Evolutionary conservation across 2,888 invertebrate species (phyloP), one percentile per base, ranked within the genome.

Genomic region (Chymomyza fuscimana): DNA sequence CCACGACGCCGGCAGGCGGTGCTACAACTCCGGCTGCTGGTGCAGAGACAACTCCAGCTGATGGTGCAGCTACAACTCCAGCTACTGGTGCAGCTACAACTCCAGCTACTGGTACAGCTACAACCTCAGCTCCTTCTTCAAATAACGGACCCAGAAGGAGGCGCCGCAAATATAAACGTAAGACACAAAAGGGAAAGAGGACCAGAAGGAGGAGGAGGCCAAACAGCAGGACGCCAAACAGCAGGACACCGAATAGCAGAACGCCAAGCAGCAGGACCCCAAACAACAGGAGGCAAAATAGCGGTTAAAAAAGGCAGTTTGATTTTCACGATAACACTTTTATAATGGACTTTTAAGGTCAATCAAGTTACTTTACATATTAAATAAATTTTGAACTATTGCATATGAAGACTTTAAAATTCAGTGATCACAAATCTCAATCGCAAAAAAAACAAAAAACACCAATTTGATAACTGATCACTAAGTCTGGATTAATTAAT

Each of bases 121-220:
- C 32, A 32, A 32, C 51, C 15, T 4, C 12, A 16, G 51, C 51
- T 7, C 5, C 63, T 6, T 5, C 52, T 15, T 16, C 52, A 32
- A 58, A 0, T 5, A 19, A 19, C 19, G 19, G 19, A 9, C n/a
- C 19, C 2, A 19, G 1, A 19, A 19, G 51, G n/a, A 6, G 51
- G 15, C 32, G 32, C 32, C 32, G 32, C 6, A 32, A 32, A 32
- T 32, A 1, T 5, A 32, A 9, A 2, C 32, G 32, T 9, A 32
- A 2, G 1, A 9, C 6, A 7, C 3, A 32, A 32, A 52, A 4
- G 32, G 32, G 32, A 7, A 32, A 32, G 32, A 32, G 4, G 9
- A 32, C 61, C 22, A 61, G 63, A 22, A 65, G 75, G 22, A 32
- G 32, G 32, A 32, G 32, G 25, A 4, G 25, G 32, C 32, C 7